These are phyloP conservation scores for Chaetodon trifasciatus DNA, from an alignment of 2,797 vertebrate genomes.

Conservation along the genomic window DNA sequence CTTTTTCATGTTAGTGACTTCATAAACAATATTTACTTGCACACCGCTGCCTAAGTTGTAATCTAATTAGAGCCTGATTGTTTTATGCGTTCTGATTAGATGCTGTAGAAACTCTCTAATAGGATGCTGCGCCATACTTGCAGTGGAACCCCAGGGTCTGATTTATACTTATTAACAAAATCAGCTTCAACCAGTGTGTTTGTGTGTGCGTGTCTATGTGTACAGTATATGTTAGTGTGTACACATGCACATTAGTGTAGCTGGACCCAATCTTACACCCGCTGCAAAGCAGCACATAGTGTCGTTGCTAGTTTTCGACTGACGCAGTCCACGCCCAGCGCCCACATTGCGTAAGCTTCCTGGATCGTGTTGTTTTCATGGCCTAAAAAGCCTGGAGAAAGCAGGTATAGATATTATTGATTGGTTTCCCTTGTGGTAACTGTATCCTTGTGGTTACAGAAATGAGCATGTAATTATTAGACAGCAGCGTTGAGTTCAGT, in stretches of 20 bases:
- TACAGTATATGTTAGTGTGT: neutral
- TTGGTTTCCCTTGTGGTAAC: conserved; percentile 38
- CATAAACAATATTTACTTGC: conserved; percentile 25
- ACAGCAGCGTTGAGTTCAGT: neutral
- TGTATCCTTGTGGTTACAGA: conserved; percentile 35
- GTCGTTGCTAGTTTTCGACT: no score
- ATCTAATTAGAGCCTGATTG: conserved; percentile 44
- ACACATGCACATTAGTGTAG: neutral
- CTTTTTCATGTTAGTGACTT: conserved; percentile 10
- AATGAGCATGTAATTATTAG: conserved; percentile 34
- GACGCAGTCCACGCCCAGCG: no score
- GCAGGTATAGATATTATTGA: conserved; percentile 42
- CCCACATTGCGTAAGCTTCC: no score
- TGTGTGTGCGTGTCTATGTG: neutral
- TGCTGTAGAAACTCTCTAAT: conserved; percentile 32
- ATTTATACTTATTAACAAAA: conserved; percentile 60
- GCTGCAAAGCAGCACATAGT: no score
- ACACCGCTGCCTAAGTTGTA: conserved; percentile 3
- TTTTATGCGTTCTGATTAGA: conserved; percentile 46
- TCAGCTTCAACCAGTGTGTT: conserved; percentile 14
- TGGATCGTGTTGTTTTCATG: neutral
- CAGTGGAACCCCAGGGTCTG: conserved; percentile 44
- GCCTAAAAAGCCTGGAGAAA: conserved; percentile 12
- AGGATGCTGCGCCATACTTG: conserved; percentile 23
- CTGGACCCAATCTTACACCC: no score